These are phyloP conservation scores for Liodrosophila aerea DNA, from an alignment of 2,888 invertebrate species.

Conservation along the genomic window DNA sequence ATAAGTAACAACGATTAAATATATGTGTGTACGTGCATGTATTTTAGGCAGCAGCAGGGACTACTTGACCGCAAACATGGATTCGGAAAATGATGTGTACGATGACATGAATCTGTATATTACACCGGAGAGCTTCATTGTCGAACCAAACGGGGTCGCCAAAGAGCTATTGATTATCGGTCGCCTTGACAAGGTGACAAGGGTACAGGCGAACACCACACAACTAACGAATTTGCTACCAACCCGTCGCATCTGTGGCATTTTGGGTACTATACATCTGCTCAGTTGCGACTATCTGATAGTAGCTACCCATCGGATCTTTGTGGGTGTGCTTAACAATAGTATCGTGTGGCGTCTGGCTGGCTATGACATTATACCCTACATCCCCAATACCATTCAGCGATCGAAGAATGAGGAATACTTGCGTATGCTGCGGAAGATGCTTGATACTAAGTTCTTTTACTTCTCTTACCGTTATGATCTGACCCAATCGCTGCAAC, in stretches of 20 bases:
- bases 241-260: constrained; percentile 90
- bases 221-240: constrained; percentile 86
- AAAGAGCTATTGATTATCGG: constrained; percentile 91
- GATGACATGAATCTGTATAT: constrained; percentile 91
- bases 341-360: constrained; percentile 91
- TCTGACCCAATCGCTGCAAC: constrained; percentile 94
- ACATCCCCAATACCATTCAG: constrained; percentile 90
- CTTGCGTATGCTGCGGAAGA: constrained; percentile 91
- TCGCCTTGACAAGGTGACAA: constrained; percentile 88
- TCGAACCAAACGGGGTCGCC: constrained; percentile 90
- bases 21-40: no score
- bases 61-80: constrained; percentile 46
- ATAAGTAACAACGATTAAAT: no score
- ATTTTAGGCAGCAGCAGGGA: no score
- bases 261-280: constrained; percentile 92
- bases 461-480: constrained; percentile 98
- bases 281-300: constrained; percentile 94
- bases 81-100: constrained; percentile 82
- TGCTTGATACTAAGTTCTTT: constrained; percentile 92
- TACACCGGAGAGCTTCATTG: constrained; percentile 94
- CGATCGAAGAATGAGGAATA: constrained; percentile 92
- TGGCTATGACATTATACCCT: constrained; percentile 92
- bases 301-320: constrained; percentile 91
- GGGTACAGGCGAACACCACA: constrained; percentile 85
- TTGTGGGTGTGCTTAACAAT: constrained; percentile 90